Evolutionary conservation across 2,797 vertebrate species (phyloP), one percentile per base, ranked within the genome.

Genomic region (Catostomus latipinnis): DNA sequence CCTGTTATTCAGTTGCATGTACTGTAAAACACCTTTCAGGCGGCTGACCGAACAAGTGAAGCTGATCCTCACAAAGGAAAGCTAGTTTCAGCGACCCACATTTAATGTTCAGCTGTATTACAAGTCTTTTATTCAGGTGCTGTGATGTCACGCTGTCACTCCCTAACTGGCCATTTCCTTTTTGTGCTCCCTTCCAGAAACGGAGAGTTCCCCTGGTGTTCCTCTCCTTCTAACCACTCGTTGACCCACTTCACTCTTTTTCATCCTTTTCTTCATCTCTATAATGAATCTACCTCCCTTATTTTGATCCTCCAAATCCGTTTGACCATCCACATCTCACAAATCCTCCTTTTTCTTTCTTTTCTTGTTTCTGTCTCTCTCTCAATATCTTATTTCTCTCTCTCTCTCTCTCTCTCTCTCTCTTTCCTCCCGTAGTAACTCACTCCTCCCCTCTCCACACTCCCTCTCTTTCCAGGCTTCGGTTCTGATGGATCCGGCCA

Each of bases 401-500:
- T 76, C 46, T 85, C 83, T 87, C 78, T 74, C 71, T 7, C 45
- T 83, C 60, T 60, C 87, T 88, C 81, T 89, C 86, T 89, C 87
- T 88, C 87, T 86, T 84, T 90, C 88, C 89, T 88, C 90, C 88
- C 90, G 91, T 92, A 93, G 92, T 92, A 91, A 86, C 83, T 84
- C 84, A 83, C 82, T 87, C 84, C 85, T 84, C 61, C 84, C 86
- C 81, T 86, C 88, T 91, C 93, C 80, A 88, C 76, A 78, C 88
- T 91, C 87, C 78, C 82, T 71, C 84, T 53, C 22, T 75, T 71
- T 52, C 10, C 88, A 95, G 94, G 91, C 92, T 0, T 95, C 94
- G 0, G 92, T 94, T 77, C 91, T 95, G 76, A 89, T 94, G 87
- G 97, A 98, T 86, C 95, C 96, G 92, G 90, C 93, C 95, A 89